phyloP scores from a whole-genome alignment of 2,888 invertebrate genomes.

The Cetonia aurata region DNA sequence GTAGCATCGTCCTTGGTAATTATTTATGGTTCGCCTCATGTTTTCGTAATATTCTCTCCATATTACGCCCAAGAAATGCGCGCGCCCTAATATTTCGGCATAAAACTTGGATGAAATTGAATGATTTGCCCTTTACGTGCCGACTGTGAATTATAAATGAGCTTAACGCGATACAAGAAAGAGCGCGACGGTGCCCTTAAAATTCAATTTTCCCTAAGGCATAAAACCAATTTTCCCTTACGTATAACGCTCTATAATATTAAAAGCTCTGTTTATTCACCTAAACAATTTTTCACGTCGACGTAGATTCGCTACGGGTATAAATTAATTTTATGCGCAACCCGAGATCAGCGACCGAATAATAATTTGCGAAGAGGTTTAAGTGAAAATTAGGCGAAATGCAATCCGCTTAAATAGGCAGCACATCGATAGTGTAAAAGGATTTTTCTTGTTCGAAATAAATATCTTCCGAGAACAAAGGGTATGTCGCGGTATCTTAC shows the following conservation, averaged over 20 bases:
- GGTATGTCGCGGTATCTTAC: too few relatives aligned
- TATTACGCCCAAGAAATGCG: neutral
- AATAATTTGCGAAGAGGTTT: neutral
- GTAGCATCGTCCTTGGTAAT: neutral
- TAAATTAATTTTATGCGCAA: constrained; percentile 27
- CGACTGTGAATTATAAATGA: constrained; percentile 36
- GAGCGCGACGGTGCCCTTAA: constrained; percentile 27
- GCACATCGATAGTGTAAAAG: too few relatives aligned
- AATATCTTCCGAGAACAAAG: neutral
- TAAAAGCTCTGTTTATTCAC: constrained; percentile 36
- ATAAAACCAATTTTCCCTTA: constrained; percentile 33
- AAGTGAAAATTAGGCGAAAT: neutral
- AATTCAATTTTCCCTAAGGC: constrained; percentile 31
- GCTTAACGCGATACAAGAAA: constrained; percentile 28
- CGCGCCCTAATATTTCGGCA: constrained; percentile 8
- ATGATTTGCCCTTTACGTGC: constrained; percentile 32
- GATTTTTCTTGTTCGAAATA: too few relatives aligned
- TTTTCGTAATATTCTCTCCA: neutral
- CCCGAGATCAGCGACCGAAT: constrained; percentile 1
- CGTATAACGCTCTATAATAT: constrained; percentile 22
- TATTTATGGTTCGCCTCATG: neutral
- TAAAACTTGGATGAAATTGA: constrained; percentile 28
- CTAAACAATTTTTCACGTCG: constrained; percentile 34
- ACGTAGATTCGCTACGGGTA: constrained; percentile 7
- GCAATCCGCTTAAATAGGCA: neutral